phyloP scores from a whole-genome alignment of 2,888 invertebrate genomes.

The Ennomos erosarius region DNA sequence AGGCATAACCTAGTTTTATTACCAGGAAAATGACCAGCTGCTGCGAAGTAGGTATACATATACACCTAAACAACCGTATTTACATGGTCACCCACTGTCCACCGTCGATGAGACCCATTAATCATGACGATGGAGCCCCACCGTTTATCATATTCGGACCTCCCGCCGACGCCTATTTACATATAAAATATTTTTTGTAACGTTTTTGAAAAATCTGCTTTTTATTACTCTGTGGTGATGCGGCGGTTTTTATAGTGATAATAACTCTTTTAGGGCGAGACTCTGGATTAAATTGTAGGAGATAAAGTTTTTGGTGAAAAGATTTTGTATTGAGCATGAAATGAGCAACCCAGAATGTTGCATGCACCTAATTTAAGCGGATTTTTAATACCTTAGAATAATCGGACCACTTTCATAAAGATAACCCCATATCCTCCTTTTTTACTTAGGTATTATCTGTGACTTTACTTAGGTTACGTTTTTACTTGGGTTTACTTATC shows the following conservation, averaged over 20 bases:
- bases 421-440: too few species aligned
- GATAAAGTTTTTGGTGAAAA: too few species aligned
- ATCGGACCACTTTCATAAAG: too few species aligned
- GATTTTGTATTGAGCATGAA: too few species aligned
- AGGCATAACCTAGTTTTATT: too few species aligned
- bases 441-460: too few species aligned
- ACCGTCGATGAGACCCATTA: slow-evolving; percentile 53
- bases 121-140: slow-evolving; percentile 47
- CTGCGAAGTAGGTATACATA: slow-evolving; percentile 17
- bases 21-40: background rate
- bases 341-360: too few species aligned
- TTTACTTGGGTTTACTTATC: too few species aligned
- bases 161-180: slow-evolving; percentile 55
- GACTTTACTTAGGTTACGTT: too few species aligned
- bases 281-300: background rate
- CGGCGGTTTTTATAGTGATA: slow-evolving; percentile 39
- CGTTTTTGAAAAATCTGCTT: slow-evolving; percentile 48
- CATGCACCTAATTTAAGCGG: too few species aligned
- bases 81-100: slow-evolving; percentile 45
- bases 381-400: too few species aligned
- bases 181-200: slow-evolving; percentile 46
- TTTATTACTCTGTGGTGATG: slow-evolving; percentile 52
- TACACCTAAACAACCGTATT: slow-evolving; percentile 35
- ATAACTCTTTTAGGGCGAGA: slow-evolving; percentile 19
- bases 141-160: slow-evolving; percentile 58